Base-by-base conservation (phyloP, 1,140 invertebrate genomes). In the Nebria ingens region DNA sequence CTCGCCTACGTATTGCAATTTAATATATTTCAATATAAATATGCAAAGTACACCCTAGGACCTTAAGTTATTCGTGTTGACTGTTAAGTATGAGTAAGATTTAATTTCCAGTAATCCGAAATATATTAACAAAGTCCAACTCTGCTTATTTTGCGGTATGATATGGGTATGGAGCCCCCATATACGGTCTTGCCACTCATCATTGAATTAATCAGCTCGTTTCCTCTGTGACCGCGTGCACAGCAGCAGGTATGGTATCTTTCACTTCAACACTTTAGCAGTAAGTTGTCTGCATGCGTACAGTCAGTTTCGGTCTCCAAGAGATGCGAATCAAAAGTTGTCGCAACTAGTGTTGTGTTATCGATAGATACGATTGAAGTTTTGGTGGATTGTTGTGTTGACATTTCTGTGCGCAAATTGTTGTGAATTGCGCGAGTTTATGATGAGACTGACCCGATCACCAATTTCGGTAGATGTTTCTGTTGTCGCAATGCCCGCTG, bases 401-500 rank as follows among this genome's bases (percentile, higher is more conserved):
- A n/a, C n/a, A n/a, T n/a, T n/a, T n/a, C n/a, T n/a, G 68, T 64
- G 63, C 68, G 68, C 68, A 71, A 68, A 69, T 64, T 69, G 67
- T 67, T 66, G 67, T 65, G 59, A 23, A 55, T 64, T 4, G n/a
- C n/a, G n/a, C n/a, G n/a, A 45, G 6, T 42, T 19, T 15, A n/a
- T 19, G 12, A 52, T 51, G 23, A 55, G 53, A 53, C 60, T 64
- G 61, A 60, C 60, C 38, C 58, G 56, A 29, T 53, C 58, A 61
- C 66, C 66, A 62, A 73, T 72, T 67, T 68, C 69, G 54, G 72
- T 75, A 67, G 73, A 75, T 56, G 71, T 73, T 9, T 76, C 76
- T 17, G 69, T 77, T 21, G 62, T 79, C 25, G 76, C 74, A 2
- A 72, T 79, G 45, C 79, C 79, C 0, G 75, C 78, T 0, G 77